A percentile compares a stretch with the other conserved stretches of the same genome.
phyloP scores from a whole-genome alignment of 2,888 invertebrate species.

The Stenchaetothrips biformis region DNA sequence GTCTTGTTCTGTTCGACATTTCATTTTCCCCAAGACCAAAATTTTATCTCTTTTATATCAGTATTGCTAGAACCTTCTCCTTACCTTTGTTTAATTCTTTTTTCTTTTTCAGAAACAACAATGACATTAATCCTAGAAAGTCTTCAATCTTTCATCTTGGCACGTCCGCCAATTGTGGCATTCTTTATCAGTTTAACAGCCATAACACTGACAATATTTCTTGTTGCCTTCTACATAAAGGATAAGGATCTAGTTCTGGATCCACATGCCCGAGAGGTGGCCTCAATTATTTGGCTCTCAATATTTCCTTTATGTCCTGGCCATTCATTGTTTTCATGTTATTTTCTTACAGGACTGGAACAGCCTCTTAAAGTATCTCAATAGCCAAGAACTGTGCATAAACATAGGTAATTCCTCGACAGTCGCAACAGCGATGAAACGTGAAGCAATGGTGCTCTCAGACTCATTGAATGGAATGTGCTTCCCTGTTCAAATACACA shows the following conservation, averaged over 20 bases:
- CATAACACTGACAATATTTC: not conserved
- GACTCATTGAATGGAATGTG: not conserved
- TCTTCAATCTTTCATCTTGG: not conserved
- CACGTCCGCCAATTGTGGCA: not conserved
- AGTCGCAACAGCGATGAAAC: not conserved
- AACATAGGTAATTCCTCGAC: not conserved
- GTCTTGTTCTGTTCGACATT: not conserved
- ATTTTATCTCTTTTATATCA: not conserved
- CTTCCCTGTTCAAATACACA: not conserved
- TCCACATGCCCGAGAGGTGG: not conserved
- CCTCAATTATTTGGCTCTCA: not conserved
- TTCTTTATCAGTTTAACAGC: not conserved
- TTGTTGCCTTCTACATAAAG: conserved; percentile 7
- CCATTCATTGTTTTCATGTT: not conserved
- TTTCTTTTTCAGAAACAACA: not conserved
- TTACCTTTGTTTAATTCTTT: not conserved
- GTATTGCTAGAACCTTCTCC: not conserved
- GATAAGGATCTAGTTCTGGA: not conserved
- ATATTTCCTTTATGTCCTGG: not conserved
- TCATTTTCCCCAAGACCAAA: not conserved
- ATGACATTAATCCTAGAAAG: not conserved
- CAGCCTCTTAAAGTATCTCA: not conserved
- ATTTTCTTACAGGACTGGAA: not conserved
- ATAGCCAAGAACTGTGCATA: not conserved
- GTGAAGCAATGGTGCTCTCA: not conserved